phyloP scores from a whole-genome alignment of 2,797 vertebrate species.

The Pygocentrus nattereri region DNA sequence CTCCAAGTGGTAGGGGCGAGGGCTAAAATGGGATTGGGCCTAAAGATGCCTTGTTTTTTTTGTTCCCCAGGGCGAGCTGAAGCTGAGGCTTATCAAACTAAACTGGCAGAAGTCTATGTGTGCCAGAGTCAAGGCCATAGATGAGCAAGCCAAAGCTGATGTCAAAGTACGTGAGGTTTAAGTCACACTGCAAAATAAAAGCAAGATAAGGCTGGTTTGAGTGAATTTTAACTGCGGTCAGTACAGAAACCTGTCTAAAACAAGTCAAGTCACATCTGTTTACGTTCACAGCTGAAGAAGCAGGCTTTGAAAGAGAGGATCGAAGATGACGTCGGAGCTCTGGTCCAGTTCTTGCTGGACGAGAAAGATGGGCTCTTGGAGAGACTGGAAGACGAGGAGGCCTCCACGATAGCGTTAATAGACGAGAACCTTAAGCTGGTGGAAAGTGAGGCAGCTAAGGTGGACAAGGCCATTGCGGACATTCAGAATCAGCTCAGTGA shows the following conservation, averaged over 20 bases:
- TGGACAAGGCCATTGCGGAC: constrained; percentile 74
- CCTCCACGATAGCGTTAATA: constrained; percentile 69
- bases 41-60: not conserved
- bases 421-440: constrained; percentile 78
- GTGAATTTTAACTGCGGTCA: not conserved
- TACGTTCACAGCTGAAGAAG: constrained; percentile 72
- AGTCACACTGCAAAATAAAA: not conserved
- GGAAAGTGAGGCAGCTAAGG: constrained; percentile 65
- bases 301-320: constrained; percentile 82
- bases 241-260: not conserved
- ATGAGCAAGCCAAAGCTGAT: constrained; percentile 76
- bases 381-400: constrained; percentile 77
- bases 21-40: no score
- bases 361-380: constrained; percentile 82
- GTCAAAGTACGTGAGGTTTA: constrained; percentile 68
- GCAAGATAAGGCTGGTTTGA: not conserved
- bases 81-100: constrained; percentile 76
- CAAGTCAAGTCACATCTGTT: not conserved
- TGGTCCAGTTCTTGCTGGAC: constrained; percentile 83
- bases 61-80: constrained; percentile 74
- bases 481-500: constrained; percentile 75
- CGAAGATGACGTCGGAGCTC: constrained; percentile 77
- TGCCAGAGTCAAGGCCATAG: constrained; percentile 67
- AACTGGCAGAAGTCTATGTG: constrained; percentile 79
- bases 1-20: no score